phyloP scores from a whole-genome alignment of 2,797 vertebrate species.

The Zenarchopterus dispar region DNA sequence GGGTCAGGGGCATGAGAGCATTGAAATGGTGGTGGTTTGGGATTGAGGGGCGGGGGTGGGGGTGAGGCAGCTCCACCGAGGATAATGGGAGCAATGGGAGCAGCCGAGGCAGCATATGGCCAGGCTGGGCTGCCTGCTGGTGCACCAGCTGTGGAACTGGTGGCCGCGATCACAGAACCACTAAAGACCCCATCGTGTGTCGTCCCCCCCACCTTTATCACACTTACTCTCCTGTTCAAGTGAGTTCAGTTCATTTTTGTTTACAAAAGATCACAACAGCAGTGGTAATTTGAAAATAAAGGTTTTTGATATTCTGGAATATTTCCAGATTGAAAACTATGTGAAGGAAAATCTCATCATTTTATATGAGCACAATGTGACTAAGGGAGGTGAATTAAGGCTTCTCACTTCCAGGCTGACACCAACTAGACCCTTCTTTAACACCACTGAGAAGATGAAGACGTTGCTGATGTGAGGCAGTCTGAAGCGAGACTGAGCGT shows the following conservation, averaged over 20 bases:
- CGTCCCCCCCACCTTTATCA: constrained; percentile 27
- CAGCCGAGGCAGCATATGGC: constrained; percentile 90
- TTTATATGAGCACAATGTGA: no score
- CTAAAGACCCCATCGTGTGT: constrained; percentile 76
- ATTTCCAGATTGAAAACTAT: no score
- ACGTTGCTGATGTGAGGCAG: no score
- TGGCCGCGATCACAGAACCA: constrained; percentile 84
- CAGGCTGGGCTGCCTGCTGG: constrained; percentile 90
- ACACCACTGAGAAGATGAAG: no score
- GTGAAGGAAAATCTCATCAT: no score
- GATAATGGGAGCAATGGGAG: constrained; percentile 93
- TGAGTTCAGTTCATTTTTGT: constrained; percentile 23
- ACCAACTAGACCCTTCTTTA: no score
- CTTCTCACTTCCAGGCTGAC: no score
- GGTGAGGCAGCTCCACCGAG: constrained; percentile 75
- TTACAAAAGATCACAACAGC: background rate
- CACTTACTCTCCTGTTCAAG: constrained; percentile 47
- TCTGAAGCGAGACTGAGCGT: no score
- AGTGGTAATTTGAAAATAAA: background rate
- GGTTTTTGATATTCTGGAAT: background rate
- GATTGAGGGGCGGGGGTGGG: constrained; percentile 2
- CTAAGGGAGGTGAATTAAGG: no score
- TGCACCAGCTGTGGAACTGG: constrained; percentile 92
- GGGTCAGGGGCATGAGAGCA: constrained; percentile 15
- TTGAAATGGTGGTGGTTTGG: constrained; percentile 20